Evolutionary conservation across 2,797 vertebrate species (phyloP).

Genomic region (Benthosema pterotum): DNA sequence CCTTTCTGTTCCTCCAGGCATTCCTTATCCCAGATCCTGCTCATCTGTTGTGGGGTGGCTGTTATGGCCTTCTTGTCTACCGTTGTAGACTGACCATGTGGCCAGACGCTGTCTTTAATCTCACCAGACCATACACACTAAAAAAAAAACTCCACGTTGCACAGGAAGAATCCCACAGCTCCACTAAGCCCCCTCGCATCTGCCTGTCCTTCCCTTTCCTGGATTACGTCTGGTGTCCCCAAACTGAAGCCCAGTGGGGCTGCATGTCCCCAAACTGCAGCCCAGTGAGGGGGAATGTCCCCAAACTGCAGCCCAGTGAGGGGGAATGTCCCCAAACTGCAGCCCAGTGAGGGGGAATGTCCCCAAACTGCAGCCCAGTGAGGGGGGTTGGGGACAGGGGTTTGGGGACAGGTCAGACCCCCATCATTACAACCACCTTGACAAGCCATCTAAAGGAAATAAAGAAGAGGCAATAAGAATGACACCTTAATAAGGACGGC

Average conservation of each 20-base stretch:
- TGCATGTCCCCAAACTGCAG: too few species aligned
- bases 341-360: too few species aligned
- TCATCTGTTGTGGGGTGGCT: conserved; percentile 88
- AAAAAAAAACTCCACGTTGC: conserved; percentile 12
- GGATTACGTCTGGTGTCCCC: conserved; percentile 5
- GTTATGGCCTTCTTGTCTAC: conserved; percentile 91
- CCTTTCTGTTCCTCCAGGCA: conserved; percentile 75
- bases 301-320: too few species aligned
- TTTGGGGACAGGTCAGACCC: background rate
- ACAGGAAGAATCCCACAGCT: conserved; percentile 7
- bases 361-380: too few species aligned
- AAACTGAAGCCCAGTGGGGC: too few species aligned
- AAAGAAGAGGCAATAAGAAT: conserved; percentile 24
- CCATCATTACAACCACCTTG: background rate
- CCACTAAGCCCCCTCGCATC: too few species aligned
- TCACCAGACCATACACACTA: conserved; percentile 27
- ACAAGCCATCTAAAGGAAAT: conserved; percentile 10
- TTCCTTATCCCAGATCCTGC: conserved; percentile 89
- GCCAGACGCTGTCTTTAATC: conserved; percentile 10
- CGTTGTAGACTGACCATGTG: conserved; percentile 78
- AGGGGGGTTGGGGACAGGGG: too few species aligned
- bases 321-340: too few species aligned
- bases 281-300: too few species aligned
- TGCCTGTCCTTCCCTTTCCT: background rate
- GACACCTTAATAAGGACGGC: conserved; percentile 54